Base-by-base conservation (phyloP, 1,140 invertebrate species). In the Drosophila ficusphila region DNA sequence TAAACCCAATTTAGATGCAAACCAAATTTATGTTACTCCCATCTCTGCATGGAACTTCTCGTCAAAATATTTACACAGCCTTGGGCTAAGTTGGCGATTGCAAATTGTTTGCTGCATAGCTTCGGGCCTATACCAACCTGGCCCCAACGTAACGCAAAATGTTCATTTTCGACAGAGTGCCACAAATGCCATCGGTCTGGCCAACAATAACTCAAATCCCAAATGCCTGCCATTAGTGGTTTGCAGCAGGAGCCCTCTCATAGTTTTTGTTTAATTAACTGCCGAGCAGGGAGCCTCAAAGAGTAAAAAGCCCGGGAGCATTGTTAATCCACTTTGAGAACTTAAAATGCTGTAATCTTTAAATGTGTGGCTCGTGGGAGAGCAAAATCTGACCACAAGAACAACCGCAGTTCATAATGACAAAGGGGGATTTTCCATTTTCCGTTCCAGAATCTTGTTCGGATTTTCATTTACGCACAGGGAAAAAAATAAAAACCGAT, bases 181-280 rank as follows among this genome's bases (percentile, higher is more conserved):
- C 75, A n/a, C 75, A 79, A 74, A 39, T 54, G 39, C 48, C 14
- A 49, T 12, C 52, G 36, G 23, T 31, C 39, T 23, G 36, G 19
- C 27, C 51, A 31, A 53, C 51, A 65, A 72, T 47, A 52, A 53
- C 64, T 77, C 25, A 58, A 71, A 77, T 57, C 49, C 60, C 54
- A 72, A 51, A 49, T 53, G 29, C 33, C 75, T 52, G 41, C 47
- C 61, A 79, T 79, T 79, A 69, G 76, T 79, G 76, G 76, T 69
- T 44, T 34, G 39, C 38, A 64, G 34, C 36, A 34, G 41, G 11
- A 46, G 33, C 36, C 52, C 36, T 31, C 27, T 42, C 51, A 53
- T 75, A 61, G 70, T 69, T 79, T 75, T 62, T 79, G 76, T 70
- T 79, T 75, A 79, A 79, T 79, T 79, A 79, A 75, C 76, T 75